Evolutionary conservation across 2,888 invertebrate species (phyloP).

Genomic region (Beris chalybata): DNA sequence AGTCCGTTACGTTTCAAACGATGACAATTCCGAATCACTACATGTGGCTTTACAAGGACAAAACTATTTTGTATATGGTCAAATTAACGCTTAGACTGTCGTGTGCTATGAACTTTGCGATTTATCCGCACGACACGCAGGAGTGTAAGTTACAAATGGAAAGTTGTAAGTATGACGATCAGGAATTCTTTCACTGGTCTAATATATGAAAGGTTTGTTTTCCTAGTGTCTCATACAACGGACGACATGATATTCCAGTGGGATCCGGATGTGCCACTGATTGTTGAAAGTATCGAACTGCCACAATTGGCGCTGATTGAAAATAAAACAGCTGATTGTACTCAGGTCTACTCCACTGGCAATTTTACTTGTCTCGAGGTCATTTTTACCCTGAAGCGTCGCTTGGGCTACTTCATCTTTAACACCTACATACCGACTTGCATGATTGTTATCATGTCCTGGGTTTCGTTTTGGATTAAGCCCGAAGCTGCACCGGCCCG

Average conservation of each 20-base stretch:
- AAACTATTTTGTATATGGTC: conserved; percentile 83
- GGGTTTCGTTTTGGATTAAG: conserved; percentile 96
- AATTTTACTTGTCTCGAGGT: conserved; percentile 91
- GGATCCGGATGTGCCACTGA: conserved; percentile 87
- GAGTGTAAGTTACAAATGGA: conserved; percentile 94
- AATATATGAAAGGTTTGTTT: not conserved
- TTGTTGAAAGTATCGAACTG: conserved; percentile 86
- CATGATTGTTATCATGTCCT: conserved; percentile 91
- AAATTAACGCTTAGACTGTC: conserved; percentile 79
- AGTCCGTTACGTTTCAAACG: conserved; percentile 90
- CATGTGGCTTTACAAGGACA: conserved; percentile 86
- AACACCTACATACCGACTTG: conserved; percentile 92
- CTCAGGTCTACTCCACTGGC: conserved; percentile 85
- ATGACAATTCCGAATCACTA: conserved; percentile 96
- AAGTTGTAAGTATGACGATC: conserved; percentile 70
- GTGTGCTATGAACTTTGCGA: conserved; percentile 93
- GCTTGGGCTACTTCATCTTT: conserved; percentile 86
- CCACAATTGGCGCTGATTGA: conserved; percentile 84
- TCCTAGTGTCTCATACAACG: conserved; percentile 86
- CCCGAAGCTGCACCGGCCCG: conserved; percentile 90
- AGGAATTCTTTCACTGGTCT: too few relatives aligned
- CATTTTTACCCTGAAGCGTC: conserved; percentile 79
- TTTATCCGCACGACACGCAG: conserved; percentile 93
- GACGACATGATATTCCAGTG: conserved; percentile 93
- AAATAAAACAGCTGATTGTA: conserved; percentile 88